Evolutionary conservation across 2,113 vertebrate genomes (phyloP).

Genomic region (Pterocles gutturalis): DNA sequence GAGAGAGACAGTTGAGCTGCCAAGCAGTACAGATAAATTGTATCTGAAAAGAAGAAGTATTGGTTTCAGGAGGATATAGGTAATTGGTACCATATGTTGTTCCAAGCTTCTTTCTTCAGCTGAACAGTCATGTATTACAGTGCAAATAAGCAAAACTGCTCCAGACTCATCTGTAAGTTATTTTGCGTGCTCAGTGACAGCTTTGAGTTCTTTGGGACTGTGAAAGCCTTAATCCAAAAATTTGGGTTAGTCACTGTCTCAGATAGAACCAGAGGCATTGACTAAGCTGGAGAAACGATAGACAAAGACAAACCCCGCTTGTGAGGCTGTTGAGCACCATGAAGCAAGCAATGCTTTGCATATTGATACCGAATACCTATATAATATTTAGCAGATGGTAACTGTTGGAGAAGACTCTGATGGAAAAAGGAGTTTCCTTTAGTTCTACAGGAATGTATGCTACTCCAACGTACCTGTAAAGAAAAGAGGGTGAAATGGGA

Average conservation of each 20-base stretch:
- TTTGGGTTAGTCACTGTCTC: not conserved
- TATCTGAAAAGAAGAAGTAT: not conserved
- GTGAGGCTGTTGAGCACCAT: not conserved
- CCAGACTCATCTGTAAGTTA: not conserved
- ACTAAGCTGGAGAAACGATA: not conserved
- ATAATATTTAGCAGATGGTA: not conserved
- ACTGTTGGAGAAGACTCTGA: not conserved
- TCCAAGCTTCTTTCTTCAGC: not conserved
- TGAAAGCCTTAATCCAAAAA: not conserved
- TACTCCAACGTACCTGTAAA: not conserved
- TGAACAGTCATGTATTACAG: not conserved
- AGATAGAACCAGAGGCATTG: not conserved
- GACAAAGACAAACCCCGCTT: not conserved
- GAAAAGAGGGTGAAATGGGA: not conserved
- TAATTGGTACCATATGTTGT: constrained; percentile 4
- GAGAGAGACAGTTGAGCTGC: constrained; percentile 5
- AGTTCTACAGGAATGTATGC: accelerated
- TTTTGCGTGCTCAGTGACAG: not conserved
- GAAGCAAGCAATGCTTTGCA: not conserved
- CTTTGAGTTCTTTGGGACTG: not conserved
- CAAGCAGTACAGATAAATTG: not conserved
- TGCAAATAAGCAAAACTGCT: not conserved
- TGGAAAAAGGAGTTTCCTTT: not conserved
- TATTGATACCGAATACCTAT: not conserved
- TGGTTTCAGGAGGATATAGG: not conserved